phyloP scores from a whole-genome alignment of 2,888 invertebrate genomes.

The Rhimphoctona megacephalus region DNA sequence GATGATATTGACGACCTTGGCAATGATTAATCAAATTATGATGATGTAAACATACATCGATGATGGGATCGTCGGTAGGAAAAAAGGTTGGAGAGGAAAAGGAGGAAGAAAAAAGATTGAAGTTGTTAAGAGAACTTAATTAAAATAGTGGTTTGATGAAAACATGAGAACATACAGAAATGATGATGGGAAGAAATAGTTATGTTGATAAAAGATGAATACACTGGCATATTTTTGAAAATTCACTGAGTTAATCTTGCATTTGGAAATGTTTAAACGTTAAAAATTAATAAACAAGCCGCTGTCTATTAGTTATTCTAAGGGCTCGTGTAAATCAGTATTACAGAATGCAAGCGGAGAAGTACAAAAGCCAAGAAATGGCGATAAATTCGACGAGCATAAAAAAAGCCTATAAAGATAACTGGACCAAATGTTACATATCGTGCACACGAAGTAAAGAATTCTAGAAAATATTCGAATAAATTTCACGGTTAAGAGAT shows the following conservation, averaged over 20 bases:
- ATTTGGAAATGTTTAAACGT: background rate
- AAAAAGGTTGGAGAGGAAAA: no score
- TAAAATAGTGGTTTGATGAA: background rate
- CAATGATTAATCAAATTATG: conserved; percentile 32
- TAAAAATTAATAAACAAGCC: background rate
- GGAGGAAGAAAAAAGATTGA: background rate
- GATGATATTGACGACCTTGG: conserved; percentile 39
- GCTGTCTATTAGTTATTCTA: background rate
- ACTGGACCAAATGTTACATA: background rate
- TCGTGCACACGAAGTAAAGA: conserved; percentile 45
- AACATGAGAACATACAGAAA: background rate
- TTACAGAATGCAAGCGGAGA: background rate
- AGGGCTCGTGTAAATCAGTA: background rate
- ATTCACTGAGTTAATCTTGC: background rate
- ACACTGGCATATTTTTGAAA: background rate
- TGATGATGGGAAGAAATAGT: background rate
- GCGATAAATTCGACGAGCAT: background rate
- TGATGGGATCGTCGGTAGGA: conserved; percentile 12
- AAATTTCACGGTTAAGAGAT: conserved; percentile 75
- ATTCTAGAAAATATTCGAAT: conserved; percentile 71
- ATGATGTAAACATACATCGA: conserved; percentile 28
- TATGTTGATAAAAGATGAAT: background rate
- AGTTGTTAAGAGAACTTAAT: background rate
- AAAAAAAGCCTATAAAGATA: background rate
- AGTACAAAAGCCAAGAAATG: background rate